phyloP scores from a whole-genome alignment of 2,797 vertebrate genomes.

The Chelmon rostratus region DNA sequence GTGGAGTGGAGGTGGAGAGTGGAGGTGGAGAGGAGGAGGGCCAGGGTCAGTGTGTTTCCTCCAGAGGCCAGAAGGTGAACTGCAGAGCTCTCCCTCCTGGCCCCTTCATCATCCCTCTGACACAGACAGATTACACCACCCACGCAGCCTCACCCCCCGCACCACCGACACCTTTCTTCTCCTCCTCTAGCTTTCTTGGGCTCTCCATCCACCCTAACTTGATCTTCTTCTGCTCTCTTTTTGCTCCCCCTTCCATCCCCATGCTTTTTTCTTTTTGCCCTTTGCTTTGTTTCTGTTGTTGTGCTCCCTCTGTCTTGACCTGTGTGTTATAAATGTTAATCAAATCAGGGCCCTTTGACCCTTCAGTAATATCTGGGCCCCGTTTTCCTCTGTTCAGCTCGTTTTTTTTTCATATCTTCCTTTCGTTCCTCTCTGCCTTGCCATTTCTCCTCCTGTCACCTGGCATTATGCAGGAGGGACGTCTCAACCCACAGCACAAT shows the following conservation, averaged over 20 bases:
- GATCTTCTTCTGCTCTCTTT: conserved; percentile 56
- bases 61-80: conserved; percentile 85
- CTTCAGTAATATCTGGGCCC: conserved; percentile 55
- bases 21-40: conserved; percentile 64
- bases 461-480: conserved; percentile 67
- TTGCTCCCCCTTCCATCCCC: conserved; percentile 16
- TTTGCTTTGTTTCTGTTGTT: conserved; percentile 46
- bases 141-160: conserved; percentile 34
- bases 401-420: conserved; percentile 42
- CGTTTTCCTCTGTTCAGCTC: conserved; percentile 47
- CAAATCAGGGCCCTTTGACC: conserved; percentile 73
- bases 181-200: conserved; percentile 39
- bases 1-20: conserved; percentile 61
- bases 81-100: conserved; percentile 79
- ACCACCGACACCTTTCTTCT: conserved; percentile 41
- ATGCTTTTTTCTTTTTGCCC: conserved; percentile 27
- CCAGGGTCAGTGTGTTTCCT: conserved; percentile 83
- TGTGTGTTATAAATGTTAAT: conserved; percentile 63
- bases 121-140: conserved; percentile 84
- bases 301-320: conserved; percentile 12
- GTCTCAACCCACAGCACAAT: conserved; percentile 53
- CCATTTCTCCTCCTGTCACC: conserved; percentile 73
- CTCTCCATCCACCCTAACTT: conserved; percentile 65
- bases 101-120: conserved; percentile 85
- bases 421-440: conserved; percentile 41